phyloP scores from a whole-genome alignment of 53 echinoderm and acorn worm species.

The Actinopyga echinites region DNA sequence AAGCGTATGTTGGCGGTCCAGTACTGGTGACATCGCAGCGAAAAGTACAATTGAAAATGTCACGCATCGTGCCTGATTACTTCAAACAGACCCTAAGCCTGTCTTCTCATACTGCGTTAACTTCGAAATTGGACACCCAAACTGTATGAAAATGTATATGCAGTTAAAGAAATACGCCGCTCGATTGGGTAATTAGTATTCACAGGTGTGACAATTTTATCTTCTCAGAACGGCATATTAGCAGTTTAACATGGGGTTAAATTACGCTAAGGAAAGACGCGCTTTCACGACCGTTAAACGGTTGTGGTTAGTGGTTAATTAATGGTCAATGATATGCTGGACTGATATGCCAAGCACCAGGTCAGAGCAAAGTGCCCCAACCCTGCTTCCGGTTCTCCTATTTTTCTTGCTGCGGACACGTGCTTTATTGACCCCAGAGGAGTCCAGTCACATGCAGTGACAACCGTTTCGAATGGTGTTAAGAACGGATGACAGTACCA shows the following conservation, averaged over 20 bases:
- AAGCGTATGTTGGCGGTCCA: no score
- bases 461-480: no score
- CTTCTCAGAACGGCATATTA: conserved; percentile 6
- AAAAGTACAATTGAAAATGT: no score
- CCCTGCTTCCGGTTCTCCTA: not conserved
- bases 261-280: conserved; percentile 2
- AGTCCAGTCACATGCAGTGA: not conserved
- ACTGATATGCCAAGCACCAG: not conserved
- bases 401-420: conserved; percentile 4
- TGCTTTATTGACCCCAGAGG: conserved; percentile 31
- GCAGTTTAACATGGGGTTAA: conserved; percentile 21
- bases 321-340: conserved; percentile 15
- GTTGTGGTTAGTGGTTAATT: conserved; percentile 31
- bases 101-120: not conserved
- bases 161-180: no score
- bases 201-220: conserved; percentile 28
- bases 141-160: conserved; percentile 8
- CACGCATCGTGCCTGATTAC: no score
- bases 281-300: conserved; percentile 21
- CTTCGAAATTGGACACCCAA: conserved; percentile 9
- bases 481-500: no score
- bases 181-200: conserved; percentile 17
- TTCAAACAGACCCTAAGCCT: no score
- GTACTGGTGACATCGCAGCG: no score
- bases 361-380: not conserved